A percentile compares a stretch with the other conserved stretches of the same genome.
These are phyloP conservation scores for Oryzias melastigma DNA, from an alignment of 2,113 vertebrate species.

Conservation along the genomic window DNA sequence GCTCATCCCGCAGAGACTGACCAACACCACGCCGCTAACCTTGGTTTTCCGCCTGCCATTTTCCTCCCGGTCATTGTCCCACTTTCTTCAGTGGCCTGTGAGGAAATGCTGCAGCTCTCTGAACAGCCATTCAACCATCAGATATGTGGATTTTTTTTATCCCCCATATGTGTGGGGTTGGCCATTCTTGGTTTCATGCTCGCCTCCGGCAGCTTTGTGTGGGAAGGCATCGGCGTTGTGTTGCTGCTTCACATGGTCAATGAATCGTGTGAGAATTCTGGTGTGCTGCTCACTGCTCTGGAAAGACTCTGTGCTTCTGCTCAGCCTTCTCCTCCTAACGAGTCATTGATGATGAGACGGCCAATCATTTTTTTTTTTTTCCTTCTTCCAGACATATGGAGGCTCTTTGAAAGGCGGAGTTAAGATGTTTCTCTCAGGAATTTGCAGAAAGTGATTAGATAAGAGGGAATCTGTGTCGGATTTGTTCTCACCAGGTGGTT, in stretches of 20 bases:
- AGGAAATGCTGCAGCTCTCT: not conserved
- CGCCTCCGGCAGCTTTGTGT: not conserved
- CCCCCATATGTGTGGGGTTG: not conserved
- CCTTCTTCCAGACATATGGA: too few relatives aligned
- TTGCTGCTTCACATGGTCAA: slow-evolving; percentile 1
- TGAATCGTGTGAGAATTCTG: not conserved
- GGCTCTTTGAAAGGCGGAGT: too few relatives aligned
- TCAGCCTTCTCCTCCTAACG: not conserved
- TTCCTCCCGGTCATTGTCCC: not conserved
- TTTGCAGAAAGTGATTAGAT: not conserved
- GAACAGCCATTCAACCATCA: not conserved
- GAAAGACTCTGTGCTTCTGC: not conserved
- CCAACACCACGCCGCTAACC: too few relatives aligned
- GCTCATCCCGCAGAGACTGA: too few relatives aligned
- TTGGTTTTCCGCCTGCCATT: not conserved
- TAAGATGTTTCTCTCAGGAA: too few relatives aligned
- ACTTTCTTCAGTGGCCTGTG: not conserved
- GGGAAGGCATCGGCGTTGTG: not conserved
- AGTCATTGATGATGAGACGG: not conserved
- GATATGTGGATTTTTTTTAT: not conserved
- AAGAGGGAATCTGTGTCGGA: not conserved
- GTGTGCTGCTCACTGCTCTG: not conserved
- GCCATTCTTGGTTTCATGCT: not conserved
- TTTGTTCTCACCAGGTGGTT: not conserved
- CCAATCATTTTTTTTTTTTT: not conserved